Percentiles rank a stretch among this genome's conserved stretches.
These are phyloP conservation scores for Idris sp. DNA, from an alignment of 1,140 invertebrate genomes.

Conservation along the genomic window DNA sequence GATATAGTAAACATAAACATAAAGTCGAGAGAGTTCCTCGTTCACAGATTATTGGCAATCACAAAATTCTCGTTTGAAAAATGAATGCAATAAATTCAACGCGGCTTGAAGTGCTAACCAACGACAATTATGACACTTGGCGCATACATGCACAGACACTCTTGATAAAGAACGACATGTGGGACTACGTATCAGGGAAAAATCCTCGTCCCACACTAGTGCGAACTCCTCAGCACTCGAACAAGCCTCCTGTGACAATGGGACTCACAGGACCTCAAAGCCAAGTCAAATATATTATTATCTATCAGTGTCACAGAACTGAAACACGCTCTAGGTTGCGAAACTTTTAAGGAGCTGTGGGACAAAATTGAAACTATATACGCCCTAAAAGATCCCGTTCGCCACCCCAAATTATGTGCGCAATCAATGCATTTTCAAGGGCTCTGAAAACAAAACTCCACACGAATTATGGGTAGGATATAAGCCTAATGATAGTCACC, in stretches of 20 bases:
- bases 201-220: too few relatives aligned
- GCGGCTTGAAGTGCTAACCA: not conserved
- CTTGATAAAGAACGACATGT: conserved; percentile 1
- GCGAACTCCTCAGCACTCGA: not conserved
- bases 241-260: not conserved
- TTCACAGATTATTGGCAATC: too few relatives aligned
- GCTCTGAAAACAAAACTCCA: conserved; percentile 11
- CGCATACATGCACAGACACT: not conserved
- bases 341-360: not conserved
- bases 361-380: not conserved
- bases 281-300: not conserved
- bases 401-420: conserved; percentile 66
- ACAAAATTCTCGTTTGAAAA: too few relatives aligned
- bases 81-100: not conserved
- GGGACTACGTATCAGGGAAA: not conserved
- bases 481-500: conserved; percentile 64
- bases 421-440: conserved; percentile 35
- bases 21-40: too few relatives aligned
- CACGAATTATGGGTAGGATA: conserved; percentile 56
- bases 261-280: not conserved
- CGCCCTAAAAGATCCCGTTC: conserved; percentile 1
- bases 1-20: too few relatives aligned
- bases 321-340: not conserved
- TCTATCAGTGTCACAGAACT: not conserved
- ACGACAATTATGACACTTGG: conserved; percentile 3